Conservation (phyloP, 2,888 invertebrate species). For the Leucophenga montana region DNA sequence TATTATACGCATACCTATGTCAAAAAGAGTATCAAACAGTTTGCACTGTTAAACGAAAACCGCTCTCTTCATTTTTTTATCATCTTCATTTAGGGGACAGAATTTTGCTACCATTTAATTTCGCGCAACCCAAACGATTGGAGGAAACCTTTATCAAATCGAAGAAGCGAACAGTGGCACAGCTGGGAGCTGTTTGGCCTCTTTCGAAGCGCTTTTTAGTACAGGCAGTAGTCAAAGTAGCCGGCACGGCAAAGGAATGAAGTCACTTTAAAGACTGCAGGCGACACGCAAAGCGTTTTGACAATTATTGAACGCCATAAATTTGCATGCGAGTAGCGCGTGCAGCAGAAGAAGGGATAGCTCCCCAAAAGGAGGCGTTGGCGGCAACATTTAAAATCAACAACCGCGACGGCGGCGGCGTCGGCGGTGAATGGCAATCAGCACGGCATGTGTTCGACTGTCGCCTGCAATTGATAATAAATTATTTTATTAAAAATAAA, state of each 20-base stretch:
- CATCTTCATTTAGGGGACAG: neutral
- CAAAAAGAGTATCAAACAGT: too few relatives aligned
- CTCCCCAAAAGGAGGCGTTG: neutral
- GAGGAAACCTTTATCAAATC: neutral
- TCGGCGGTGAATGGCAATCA: neutral
- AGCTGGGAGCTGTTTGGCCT: slow-evolving; percentile 51
- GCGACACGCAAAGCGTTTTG: slow-evolving; percentile 59
- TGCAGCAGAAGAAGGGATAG: slow-evolving; percentile 51
- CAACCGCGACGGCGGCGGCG: neutral
- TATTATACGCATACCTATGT: too few relatives aligned
- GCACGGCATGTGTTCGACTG: slow-evolving; percentile 27
- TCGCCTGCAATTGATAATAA: slow-evolving; percentile 32
- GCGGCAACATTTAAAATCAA: slow-evolving; percentile 23
- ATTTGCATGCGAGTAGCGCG: slow-evolving; percentile 51
- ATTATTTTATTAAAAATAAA: too few relatives aligned
- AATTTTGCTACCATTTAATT: slow-evolving; percentile 13
- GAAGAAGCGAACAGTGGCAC: slow-evolving; percentile 47
- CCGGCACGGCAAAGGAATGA: too few relatives aligned
- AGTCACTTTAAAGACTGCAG: neutral
- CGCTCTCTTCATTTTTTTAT: too few relatives aligned
- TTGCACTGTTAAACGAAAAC: too few relatives aligned
- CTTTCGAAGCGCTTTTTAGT: neutral
- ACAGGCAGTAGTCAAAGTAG: too few relatives aligned
- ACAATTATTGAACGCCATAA: slow-evolving; percentile 69
- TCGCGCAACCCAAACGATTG: neutral